phyloP scores from a whole-genome alignment of 2,797 vertebrate genomes.

The Steatocranus sp. region DNA sequence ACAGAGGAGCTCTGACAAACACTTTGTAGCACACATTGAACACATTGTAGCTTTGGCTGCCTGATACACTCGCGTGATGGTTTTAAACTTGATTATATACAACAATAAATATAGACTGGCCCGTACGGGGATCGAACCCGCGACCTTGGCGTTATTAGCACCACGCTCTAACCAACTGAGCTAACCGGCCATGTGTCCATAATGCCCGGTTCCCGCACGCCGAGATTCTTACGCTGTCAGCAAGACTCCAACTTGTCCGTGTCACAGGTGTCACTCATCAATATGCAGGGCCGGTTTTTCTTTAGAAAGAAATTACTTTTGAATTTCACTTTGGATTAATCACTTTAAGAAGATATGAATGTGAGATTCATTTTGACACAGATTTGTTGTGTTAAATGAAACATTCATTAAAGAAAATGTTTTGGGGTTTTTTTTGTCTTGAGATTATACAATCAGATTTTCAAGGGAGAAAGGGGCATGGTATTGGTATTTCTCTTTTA shows the following conservation, averaged over 20 bases:
- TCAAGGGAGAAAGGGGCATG: accelerated
- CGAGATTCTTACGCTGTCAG: background rate
- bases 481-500: background rate
- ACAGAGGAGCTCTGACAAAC: background rate
- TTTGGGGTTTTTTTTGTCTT: accelerated
- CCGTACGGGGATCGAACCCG: slow-evolving; percentile 74
- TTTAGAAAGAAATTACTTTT: background rate
- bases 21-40: background rate
- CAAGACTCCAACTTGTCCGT: accelerated
- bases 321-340: background rate
- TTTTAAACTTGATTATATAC: background rate
- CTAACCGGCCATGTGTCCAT: background rate
- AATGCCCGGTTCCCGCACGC: accelerated
- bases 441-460: background rate
- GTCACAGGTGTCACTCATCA: accelerated
- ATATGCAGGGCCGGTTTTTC: background rate
- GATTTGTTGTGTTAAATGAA: background rate
- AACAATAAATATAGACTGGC: background rate
- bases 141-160: slow-evolving; percentile 75
- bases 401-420: background rate
- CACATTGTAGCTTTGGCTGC: background rate
- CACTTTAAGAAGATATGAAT: background rate
- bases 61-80: background rate
- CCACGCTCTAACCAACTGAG: slow-evolving; percentile 74
- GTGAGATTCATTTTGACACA: background rate